Base-by-base conservation (phyloP, 2,797 vertebrate species). In the Anas georgica region DNA sequence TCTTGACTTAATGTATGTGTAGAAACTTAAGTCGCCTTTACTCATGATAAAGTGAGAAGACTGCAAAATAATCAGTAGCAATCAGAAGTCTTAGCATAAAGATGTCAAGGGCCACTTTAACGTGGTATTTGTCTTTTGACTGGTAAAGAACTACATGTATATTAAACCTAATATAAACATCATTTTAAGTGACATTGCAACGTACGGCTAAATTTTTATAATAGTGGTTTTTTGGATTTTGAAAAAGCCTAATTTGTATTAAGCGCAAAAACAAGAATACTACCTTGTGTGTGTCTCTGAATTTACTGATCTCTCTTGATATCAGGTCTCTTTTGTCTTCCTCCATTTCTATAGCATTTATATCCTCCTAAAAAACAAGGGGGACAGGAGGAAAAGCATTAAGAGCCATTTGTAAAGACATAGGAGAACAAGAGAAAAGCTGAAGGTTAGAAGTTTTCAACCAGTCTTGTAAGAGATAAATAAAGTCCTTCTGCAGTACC, bases 301-400 rank as follows among this genome's bases (percentile, higher is more conserved):
- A 99, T 99, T 99, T 99, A 99, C 99, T 99, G 98, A 99, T 99
- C 98, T 99, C 99, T 98, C 99, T 98, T 95, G 99, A 99, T 98
- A 99, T 99, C 98, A 99, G 98, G 98, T 99, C 99, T 98, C 99
- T 98, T 98, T 99, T 99, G 98, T 99, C 99, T 96, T 99, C 99
- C 97, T 99, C 99, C 98, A 99, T 99, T 98, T 99, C 99, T 97
- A 99, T 99, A 94, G 99, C 98, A 97, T 99, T 99, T 97, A 99
- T 99, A 98, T 99, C 99, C 95, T 99, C 99, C 99, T 99, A 97
- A 96, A 96, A 97, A 79, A 96, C 85, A 97, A 73, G 73, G 56
- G 94, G 79, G 91, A 92, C 80, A 97, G 81, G 90, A 96, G 85
- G 88, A 91, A 97, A 97, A 93, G 86, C 95, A 96, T 97, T 97